A percentile compares a stretch with the other conserved stretches of the same genome.
Conservation (phyloP, 2,797 vertebrate species). For the Apogon talboti region DNA sequence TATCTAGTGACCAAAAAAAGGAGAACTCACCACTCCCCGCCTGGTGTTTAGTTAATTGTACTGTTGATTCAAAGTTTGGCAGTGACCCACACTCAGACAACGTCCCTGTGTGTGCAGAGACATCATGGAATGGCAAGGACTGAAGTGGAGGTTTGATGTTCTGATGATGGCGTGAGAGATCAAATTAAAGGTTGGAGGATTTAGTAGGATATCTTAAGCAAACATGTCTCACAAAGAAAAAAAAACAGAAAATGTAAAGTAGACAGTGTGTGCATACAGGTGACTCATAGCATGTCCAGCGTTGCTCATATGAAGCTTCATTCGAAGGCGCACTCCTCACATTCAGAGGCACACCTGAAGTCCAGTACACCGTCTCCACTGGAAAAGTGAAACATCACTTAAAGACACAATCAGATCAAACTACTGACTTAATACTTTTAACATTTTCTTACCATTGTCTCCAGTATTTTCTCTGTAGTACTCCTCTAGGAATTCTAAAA, state of each 20-base stretch:
- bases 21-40: constrained; percentile 84
- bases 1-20: constrained; percentile 81
- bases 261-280: constrained; percentile 46
- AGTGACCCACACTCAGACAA: constrained; percentile 47
- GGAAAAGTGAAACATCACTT: constrained; percentile 11
- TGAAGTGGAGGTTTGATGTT: constrained; percentile 49
- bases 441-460: constrained; percentile 54
- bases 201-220: background rate
- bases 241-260: background rate
- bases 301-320: constrained; percentile 29
- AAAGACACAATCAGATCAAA: background rate
- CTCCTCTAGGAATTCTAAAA: constrained; percentile 85
- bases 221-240: background rate
- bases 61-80: constrained; percentile 57
- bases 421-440: background rate
- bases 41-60: constrained; percentile 53
- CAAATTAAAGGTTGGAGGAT: background rate
- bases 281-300: constrained; percentile 51
- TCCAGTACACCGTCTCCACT: constrained; percentile 50
- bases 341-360: constrained; percentile 25
- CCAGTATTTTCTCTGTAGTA: constrained; percentile 78
- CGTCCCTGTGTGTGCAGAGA: constrained; percentile 36
- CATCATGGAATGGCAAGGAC: constrained; percentile 36
- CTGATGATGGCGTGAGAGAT: constrained; percentile 33
- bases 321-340: constrained; percentile 18